Conservation (phyloP, 2,113 vertebrate species). For the Catagonus wagneri region DNA sequence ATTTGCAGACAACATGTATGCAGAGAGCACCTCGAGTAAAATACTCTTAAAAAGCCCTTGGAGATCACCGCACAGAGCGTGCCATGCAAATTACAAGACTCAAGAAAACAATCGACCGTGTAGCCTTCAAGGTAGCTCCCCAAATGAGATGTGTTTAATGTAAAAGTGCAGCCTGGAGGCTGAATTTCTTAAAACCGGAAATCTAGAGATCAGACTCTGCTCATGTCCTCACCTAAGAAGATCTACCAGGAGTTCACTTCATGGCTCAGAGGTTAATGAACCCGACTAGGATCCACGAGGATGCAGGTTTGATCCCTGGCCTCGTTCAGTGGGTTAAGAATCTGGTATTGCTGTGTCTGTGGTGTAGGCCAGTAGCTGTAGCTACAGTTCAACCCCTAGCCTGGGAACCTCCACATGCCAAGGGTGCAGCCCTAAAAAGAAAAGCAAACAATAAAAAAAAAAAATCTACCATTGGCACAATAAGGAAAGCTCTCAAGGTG, state of each 20-base stretch:
- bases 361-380: too few species aligned
- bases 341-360: too few species aligned
- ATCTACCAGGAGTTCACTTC: too few species aligned
- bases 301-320: too few species aligned
- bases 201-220: not conserved
- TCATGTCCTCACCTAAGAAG: not conserved
- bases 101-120: not conserved
- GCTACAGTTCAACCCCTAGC: too few species aligned
- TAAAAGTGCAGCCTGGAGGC: not conserved
- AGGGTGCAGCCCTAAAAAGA: too few species aligned
- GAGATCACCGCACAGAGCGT: not conserved
- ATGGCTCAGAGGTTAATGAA: too few species aligned
- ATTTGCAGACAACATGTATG: not conserved
- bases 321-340: too few species aligned
- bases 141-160: not conserved
- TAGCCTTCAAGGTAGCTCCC: not conserved
- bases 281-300: too few species aligned
- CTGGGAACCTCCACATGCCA: too few species aligned
- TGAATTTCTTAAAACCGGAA: slow-evolving; percentile 40
- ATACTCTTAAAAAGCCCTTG: not conserved
- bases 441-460: too few species aligned
- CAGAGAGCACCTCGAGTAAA: not conserved
- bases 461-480: rapidly evolving
- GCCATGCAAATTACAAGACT: not conserved
- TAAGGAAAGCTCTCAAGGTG: not conserved